These are phyloP conservation scores for Grus americana DNA, from an alignment of 2,113 vertebrate species.

Conservation along the genomic window DNA sequence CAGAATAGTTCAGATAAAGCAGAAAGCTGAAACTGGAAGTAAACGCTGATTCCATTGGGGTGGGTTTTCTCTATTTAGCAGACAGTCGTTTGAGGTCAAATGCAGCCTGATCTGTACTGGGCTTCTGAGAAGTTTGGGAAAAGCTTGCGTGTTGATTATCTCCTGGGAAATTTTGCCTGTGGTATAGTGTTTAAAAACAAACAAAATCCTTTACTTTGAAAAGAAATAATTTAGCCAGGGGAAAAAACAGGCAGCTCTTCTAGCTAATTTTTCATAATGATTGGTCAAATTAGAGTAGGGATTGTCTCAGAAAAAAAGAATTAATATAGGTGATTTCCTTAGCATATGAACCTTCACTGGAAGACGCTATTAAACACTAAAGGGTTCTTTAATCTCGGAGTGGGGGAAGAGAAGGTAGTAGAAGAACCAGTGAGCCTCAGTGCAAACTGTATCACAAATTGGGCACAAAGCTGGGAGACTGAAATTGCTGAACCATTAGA, in stretches of 20 bases:
- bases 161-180: background rate
- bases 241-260: background rate
- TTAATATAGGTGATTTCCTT: background rate
- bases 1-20: background rate
- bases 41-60: background rate
- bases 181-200: background rate
- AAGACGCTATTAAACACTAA: background rate
- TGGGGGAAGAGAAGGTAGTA: background rate
- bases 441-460: background rate
- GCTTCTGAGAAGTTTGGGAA: background rate
- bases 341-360: background rate
- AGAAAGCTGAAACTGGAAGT: background rate
- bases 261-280: background rate
- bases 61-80: background rate
- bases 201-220: background rate
- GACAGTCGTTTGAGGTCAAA: background rate
- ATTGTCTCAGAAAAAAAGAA: background rate
- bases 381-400: background rate
- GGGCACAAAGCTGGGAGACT: background rate
- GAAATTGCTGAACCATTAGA: background rate
- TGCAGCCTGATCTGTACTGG: background rate
- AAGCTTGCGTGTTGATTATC: background rate
- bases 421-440: background rate
- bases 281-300: background rate
- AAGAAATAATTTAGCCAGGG: background rate